Conservation (phyloP, 2,888 invertebrate genomes). For the Ditylenchus weischeri region DNA sequence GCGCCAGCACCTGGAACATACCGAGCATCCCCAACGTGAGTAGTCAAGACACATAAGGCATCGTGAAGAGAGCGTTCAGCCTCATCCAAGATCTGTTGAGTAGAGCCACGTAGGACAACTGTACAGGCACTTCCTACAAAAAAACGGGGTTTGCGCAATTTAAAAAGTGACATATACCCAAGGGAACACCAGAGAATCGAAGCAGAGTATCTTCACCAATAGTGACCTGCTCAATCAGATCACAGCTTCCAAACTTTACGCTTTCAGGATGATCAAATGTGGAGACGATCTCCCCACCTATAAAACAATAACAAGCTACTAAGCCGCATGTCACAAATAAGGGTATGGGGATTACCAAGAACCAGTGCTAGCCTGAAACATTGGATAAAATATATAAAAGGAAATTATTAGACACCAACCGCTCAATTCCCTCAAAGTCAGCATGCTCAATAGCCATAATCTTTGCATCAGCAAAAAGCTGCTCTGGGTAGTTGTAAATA, state of each 20-base stretch:
- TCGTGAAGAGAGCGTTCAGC: conserved; percentile 97
- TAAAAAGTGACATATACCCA: conserved; percentile 32
- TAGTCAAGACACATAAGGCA: conserved; percentile 90
- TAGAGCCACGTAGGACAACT: conserved; percentile 91
- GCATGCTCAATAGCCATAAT: conserved; percentile 98
- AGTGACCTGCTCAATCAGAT: conserved; percentile 93
- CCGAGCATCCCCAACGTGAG: conserved; percentile 83
- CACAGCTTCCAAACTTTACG: conserved; percentile 88
- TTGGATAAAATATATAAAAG: neutral
- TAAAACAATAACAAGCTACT: neutral
- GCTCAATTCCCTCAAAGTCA: conserved; percentile 97
- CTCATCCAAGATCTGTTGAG: conserved; percentile 95
- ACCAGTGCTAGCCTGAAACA: neutral
- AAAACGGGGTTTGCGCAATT: neutral
- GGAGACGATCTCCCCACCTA: conserved; percentile 87
- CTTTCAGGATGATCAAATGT: conserved; percentile 91
- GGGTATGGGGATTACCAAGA: neutral
- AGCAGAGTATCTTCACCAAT: conserved; percentile 93
- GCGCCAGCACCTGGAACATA: conserved; percentile 73
- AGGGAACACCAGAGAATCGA: conserved; percentile 68
- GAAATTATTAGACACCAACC: conserved; percentile 72
- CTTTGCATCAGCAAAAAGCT: conserved; percentile 88
- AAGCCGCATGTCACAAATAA: neutral
- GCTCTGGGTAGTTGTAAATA: conserved; percentile 99
- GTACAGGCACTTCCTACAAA: conserved; percentile 88